Conservation (phyloP, 2,888 invertebrate genomes). For the Sarcophaga caerulescens region DNA sequence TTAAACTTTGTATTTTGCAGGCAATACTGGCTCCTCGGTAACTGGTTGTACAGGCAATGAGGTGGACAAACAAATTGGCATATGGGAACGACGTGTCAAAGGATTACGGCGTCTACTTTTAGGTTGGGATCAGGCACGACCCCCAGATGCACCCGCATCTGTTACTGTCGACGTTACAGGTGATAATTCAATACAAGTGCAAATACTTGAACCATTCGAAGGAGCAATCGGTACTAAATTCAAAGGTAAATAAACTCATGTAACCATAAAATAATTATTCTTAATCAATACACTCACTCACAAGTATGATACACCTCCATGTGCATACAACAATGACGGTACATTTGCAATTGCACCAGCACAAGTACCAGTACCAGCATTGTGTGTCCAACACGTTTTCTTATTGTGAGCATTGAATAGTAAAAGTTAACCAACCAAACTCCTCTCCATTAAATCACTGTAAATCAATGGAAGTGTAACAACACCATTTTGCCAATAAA, state of each 20-base stretch:
- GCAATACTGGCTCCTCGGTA: constrained; percentile 81
- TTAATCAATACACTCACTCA: background rate
- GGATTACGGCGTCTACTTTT: constrained; percentile 86
- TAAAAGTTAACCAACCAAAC: too few relatives aligned
- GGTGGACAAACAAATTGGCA: constrained; percentile 91
- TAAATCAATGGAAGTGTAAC: too few relatives aligned
- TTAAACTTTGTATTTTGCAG: constrained; percentile 67
- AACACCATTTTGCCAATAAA: too few relatives aligned
- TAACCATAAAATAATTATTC: constrained; percentile 2
- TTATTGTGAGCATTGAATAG: background rate
- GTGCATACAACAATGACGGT: too few relatives aligned
- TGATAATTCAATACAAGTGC: constrained; percentile 84
- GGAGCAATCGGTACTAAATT: constrained; percentile 94
- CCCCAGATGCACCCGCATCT: constrained; percentile 90
- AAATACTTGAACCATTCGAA: constrained; percentile 88
- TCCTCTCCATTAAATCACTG: too few relatives aligned
- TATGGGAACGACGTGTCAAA: constrained; percentile 89
- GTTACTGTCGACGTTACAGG: constrained; percentile 87
- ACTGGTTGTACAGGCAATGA: constrained; percentile 88
- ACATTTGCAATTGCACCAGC: too few relatives aligned
- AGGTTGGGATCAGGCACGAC: constrained; percentile 93
- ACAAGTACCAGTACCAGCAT: background rate
- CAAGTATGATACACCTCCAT: too few relatives aligned
- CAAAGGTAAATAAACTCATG: constrained; percentile 85
- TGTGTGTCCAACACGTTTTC: background rate